Conservation (phyloP, 2,797 vertebrate species). For the Scolopax rusticola region DNA sequence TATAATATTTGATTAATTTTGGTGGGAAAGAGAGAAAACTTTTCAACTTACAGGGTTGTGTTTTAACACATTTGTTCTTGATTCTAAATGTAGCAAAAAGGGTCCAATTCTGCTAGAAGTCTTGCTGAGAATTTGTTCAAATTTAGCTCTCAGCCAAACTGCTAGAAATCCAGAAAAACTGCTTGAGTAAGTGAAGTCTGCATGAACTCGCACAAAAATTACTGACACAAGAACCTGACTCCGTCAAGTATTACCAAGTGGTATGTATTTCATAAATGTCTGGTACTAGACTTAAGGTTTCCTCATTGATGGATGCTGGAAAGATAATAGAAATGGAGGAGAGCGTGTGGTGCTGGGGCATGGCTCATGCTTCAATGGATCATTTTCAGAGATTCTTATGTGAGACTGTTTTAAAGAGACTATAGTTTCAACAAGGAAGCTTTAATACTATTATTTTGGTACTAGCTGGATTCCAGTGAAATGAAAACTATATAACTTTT, state of each 20-base stretch:
- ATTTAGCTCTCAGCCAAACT: slow-evolving; percentile 1
- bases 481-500: not conserved
- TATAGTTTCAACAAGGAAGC: not conserved
- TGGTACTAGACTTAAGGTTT: not conserved
- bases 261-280: not conserved
- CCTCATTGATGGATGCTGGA: not conserved
- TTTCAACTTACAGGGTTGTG: not conserved
- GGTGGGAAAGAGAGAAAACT: not conserved
- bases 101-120: not conserved
- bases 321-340: not conserved
- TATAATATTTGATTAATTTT: not conserved
- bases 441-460: not conserved
- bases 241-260: not conserved
- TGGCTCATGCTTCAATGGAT: not conserved
- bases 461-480: not conserved
- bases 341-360: not conserved
- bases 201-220: not conserved
- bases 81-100: not conserved
- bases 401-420: not conserved
- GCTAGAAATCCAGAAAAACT: not conserved
- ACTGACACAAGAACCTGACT: not conserved
- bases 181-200: not conserved
- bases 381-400: not conserved
- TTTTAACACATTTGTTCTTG: not conserved
- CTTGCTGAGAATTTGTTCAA: not conserved